Conservation (phyloP, 2,888 invertebrate species). For the Seira musarum region DNA sequence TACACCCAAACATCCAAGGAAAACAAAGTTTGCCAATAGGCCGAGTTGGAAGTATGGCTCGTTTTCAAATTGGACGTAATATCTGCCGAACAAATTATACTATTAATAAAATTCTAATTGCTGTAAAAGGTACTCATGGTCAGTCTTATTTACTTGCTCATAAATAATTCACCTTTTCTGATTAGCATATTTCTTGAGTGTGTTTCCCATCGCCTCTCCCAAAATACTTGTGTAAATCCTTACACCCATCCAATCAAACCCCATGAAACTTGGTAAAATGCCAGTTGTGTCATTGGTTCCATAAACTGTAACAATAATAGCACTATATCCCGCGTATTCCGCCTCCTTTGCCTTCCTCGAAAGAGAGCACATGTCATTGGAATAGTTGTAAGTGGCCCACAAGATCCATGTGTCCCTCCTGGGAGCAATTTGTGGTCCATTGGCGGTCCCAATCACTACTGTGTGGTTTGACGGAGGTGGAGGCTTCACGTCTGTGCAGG, state of each 20-base stretch:
- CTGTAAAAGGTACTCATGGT: background rate
- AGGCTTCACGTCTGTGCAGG: constrained; percentile 51
- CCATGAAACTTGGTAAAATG: constrained; percentile 60
- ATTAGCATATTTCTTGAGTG: constrained; percentile 56
- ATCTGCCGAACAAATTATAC: constrained; percentile 32
- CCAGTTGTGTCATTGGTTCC: constrained; percentile 57
- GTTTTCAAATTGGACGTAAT: constrained; percentile 57
- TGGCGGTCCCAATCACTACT: constrained; percentile 2
- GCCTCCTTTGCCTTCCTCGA: constrained; percentile 56
- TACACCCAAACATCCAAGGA: constrained; percentile 58
- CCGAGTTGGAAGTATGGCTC: constrained; percentile 62
- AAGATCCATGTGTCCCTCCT: constrained; percentile 55
- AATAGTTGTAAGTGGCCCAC: constrained; percentile 46
- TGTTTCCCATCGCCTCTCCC: constrained; percentile 55
- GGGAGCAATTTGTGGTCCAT: constrained; percentile 18
- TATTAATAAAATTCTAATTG: background rate
- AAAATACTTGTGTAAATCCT: constrained; percentile 60
- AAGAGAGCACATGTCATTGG: constrained; percentile 47
- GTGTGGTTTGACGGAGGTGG: constrained; percentile 49
- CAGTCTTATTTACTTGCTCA: background rate
- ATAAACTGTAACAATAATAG: constrained; percentile 50
- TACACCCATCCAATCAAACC: constrained; percentile 64
- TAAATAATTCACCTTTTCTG: constrained; percentile 43
- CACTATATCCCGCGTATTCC: constrained; percentile 59
- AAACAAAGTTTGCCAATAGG: constrained; percentile 60